Evolutionary conservation across 1,140 invertebrate genomes (phyloP).

Genomic region (Rhyacophila brunnea): DNA sequence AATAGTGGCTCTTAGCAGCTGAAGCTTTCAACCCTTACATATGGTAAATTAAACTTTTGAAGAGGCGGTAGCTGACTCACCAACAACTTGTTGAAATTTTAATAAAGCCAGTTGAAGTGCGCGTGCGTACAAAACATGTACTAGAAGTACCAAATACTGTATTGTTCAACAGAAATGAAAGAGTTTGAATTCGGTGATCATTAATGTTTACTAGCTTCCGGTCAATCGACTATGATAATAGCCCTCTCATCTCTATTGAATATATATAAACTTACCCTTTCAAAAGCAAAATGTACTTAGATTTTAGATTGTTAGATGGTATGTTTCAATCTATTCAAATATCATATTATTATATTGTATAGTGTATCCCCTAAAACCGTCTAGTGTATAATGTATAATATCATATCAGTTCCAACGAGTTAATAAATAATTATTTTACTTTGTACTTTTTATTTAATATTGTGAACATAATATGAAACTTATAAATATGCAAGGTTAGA

Average conservation of each 20-base stretch:
- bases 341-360: no score
- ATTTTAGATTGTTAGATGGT: no score
- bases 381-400: no score
- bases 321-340: no score
- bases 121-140: slow-evolving; percentile 10
- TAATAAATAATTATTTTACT: no score
- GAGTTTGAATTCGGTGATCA: neutral
- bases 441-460: no score
- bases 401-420: no score
- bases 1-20: neutral
- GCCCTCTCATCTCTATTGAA: neutral
- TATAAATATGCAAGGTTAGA: no score
- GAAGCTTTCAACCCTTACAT: slow-evolving; percentile 11
- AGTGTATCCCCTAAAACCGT: no score
- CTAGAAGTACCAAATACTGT: neutral
- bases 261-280: no score
- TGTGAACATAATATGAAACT: no score
- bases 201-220: slow-evolving; percentile 12
- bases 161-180: neutral
- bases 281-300: no score
- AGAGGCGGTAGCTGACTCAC: slow-evolving; percentile 23
- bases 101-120: slow-evolving; percentile 23
- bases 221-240: slow-evolving; percentile 13
- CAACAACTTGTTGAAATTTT: slow-evolving; percentile 27
- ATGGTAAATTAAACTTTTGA: slow-evolving; percentile 29